phyloP scores from a whole-genome alignment of 2,888 invertebrate genomes.

The Cantharis rufa region DNA sequence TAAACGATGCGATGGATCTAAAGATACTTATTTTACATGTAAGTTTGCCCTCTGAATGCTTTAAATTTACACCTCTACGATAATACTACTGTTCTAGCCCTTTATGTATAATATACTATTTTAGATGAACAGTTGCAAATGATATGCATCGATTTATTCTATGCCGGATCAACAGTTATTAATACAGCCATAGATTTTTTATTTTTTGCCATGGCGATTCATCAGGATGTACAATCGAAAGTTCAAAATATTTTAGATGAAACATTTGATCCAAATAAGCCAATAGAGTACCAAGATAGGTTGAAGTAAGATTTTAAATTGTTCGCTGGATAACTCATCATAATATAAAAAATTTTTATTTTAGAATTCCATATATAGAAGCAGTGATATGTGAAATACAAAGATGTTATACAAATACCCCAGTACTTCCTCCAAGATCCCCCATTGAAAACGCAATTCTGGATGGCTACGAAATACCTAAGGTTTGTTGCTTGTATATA shows the following conservation, averaged over 20 bases:
- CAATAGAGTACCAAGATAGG: conserved; percentile 57
- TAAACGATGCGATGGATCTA: conserved; percentile 48
- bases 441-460: conserved; percentile 60
- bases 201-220: conserved; percentile 62
- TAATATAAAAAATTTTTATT: neutral
- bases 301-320: conserved; percentile 48
- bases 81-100: too few relatives aligned
- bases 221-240: conserved; percentile 63
- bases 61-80: too few relatives aligned
- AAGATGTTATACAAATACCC: conserved; percentile 55
- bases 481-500: conserved; percentile 45
- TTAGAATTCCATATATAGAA: conserved; percentile 59
- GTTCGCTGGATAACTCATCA: neutral
- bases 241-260: conserved; percentile 60
- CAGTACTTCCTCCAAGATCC: conserved; percentile 59
- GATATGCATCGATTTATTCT: conserved; percentile 69
- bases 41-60: conserved; percentile 8
- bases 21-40: conserved; percentile 56
- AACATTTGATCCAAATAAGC: conserved; percentile 52
- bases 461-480: conserved; percentile 58
- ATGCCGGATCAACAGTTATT: conserved; percentile 69
- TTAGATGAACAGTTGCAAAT: conserved; percentile 67
- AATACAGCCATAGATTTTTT: conserved; percentile 65
- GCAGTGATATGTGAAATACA: conserved; percentile 60
- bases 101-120: conserved; percentile 8